Conservation (phyloP, 2,888 invertebrate genomes). For the Pachycephus smyrnensis region DNA sequence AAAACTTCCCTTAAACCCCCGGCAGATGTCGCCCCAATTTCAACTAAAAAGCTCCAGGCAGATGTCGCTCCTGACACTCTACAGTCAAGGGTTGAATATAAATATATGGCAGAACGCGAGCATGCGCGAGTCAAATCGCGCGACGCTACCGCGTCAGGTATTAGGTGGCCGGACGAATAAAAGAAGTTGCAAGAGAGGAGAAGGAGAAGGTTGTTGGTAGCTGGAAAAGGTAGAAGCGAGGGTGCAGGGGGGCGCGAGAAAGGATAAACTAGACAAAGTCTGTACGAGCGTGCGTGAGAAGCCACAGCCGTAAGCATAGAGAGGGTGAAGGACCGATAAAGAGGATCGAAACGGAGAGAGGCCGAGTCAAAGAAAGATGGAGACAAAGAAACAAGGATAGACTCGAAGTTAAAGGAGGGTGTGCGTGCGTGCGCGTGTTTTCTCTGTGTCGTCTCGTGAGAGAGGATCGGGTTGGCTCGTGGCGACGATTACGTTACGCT, state of each 20-base stretch:
- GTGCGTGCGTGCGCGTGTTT: background rate
- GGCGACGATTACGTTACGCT: background rate
- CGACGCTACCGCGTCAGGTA: background rate
- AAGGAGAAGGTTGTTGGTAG: background rate
- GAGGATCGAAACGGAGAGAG: no score
- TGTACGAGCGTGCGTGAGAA: background rate
- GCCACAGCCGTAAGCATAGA: background rate
- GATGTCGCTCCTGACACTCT: background rate
- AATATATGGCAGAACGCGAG: background rate
- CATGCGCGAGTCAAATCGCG: background rate
- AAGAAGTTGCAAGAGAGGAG: background rate
- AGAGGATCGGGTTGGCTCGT: background rate
- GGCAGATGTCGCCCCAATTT: background rate
- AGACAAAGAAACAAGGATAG: background rate
- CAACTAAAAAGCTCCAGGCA: background rate
- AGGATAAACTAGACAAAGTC: background rate
- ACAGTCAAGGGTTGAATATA: background rate
- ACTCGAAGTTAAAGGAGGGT: background rate
- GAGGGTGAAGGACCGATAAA: background rate
- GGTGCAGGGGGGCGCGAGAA: background rate
- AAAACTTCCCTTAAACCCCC: background rate
- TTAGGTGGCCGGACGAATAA: background rate
- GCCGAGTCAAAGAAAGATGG: background rate
- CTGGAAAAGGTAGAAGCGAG: background rate
- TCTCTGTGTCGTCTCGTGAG: background rate